Evolutionary conservation across 1,140 invertebrate species (phyloP), one percentile per base, ranked within the genome.

Genomic region (Saccostrea echinata): DNA sequence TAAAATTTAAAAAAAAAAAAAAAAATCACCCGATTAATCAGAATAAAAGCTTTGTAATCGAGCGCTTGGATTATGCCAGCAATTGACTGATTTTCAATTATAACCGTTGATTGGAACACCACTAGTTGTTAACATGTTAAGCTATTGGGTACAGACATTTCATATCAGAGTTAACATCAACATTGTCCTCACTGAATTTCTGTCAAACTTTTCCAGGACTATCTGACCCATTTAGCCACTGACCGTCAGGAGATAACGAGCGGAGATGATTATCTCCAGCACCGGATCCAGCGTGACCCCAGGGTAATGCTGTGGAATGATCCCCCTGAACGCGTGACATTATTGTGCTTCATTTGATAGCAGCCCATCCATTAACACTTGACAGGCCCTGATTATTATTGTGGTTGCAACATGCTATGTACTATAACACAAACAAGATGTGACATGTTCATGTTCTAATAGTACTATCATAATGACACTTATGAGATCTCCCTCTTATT

Each of bases 201-300:
- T 61, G 55, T 61, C 18, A 4, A 61, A 61, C 55, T 76, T 76
- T 76, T 76, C 68, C 68, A 76, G 68, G 68, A 27, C 68, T 76
- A 76, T 16, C 27, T 76, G 27, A 33, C 68, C 68, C 27, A 76
- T 33, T 18, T 76, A 27, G 68, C 18, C 27, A 76, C 13, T 30
- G 68, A 76, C 27, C 24, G 68, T 13, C 11, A 13, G 68, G 68
- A 76, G 27, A 33, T 76, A 33, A 76, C 68, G 16, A 33, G 68
- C 12, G 68, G 68, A 27, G 68, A 76, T 76, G 68, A 76, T 30
- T 76, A 33, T 76, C 68, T 76, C 68, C 27, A 30, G 68, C 27
- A 30, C 27, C 68, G 68, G 30, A 13, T 76, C 68, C 11, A 30
- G 24, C 24, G 13, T 30, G 68, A 76, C 68, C 68, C 68, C 8